Percentiles rank a stretch among this genome's conserved stretches.
Conservation (phyloP, 2,888 invertebrate species). For the Hirtodrosophila histrioides region DNA sequence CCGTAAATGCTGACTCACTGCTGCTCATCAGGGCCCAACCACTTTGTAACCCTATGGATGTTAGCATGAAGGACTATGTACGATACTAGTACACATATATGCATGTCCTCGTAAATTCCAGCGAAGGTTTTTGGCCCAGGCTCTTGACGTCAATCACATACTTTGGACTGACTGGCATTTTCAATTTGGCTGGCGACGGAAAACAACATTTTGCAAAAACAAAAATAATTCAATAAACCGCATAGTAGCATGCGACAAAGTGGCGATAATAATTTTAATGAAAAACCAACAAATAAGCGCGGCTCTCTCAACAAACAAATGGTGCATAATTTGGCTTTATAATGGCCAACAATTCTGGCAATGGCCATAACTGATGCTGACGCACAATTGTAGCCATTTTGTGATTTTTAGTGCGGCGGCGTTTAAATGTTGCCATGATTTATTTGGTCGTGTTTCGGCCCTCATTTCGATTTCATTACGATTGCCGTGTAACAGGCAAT, state of each 20-base stretch:
- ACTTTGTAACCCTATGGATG: background rate
- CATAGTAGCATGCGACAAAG: conserved; percentile 34
- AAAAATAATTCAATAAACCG: conserved; percentile 53
- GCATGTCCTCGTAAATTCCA: conserved; percentile 1
- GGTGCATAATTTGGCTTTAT: conserved; percentile 33
- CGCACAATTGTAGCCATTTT: conserved; percentile 32
- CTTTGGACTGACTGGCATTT: conserved; percentile 40
- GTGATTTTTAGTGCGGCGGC: conserved; percentile 21
- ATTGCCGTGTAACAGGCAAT: conserved; percentile 66
- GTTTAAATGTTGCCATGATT: conserved; percentile 54
- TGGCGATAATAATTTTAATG: conserved; percentile 47
- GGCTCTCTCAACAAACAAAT: conserved; percentile 30
- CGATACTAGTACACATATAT: too few species aligned
- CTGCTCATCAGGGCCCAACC: background rate
- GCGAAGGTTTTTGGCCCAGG: conserved; percentile 5
- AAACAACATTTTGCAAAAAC: conserved; percentile 3
- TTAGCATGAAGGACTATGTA: too few species aligned
- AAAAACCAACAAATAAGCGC: conserved; percentile 45
- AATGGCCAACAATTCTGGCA: conserved; percentile 9
- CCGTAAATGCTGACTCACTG: conserved; percentile 12
- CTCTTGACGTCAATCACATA: conserved; percentile 56
- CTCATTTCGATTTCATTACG: conserved; percentile 66
- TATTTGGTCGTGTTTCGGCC: conserved; percentile 60
- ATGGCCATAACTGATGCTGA: conserved; percentile 22
- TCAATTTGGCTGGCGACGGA: conserved; percentile 31